A percentile compares a stretch with the other conserved stretches of the same genome.
Conservation (phyloP, 1,140 invertebrate species). For the Platorchestia sp. region DNA sequence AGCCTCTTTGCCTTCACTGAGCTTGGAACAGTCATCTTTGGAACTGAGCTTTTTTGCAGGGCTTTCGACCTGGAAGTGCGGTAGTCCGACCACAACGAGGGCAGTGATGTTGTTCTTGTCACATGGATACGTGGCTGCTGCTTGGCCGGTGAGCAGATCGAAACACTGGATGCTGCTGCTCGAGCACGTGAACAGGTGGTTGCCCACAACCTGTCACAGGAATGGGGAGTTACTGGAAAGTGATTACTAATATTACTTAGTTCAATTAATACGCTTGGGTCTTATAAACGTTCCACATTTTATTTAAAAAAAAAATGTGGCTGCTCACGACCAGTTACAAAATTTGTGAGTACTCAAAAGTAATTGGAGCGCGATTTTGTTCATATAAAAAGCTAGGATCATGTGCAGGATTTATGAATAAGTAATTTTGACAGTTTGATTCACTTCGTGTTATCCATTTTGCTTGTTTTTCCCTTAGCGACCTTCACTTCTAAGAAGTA, state of each 20-base stretch:
- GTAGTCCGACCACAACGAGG: conserved; percentile 59
- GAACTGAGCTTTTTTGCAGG: not conserved
- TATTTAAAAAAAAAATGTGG: too few species aligned
- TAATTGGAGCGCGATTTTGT: too few species aligned
- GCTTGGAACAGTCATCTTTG: not conserved
- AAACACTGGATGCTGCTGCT: conserved; percentile 63
- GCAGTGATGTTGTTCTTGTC: conserved; percentile 60
- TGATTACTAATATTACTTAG: not conserved
- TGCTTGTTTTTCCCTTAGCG: not conserved
- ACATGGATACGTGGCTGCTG: conserved; percentile 60
- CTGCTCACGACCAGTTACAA: too few species aligned
- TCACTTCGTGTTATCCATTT: not conserved
- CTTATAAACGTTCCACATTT: too few species aligned
- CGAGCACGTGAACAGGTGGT: conserved; percentile 60
- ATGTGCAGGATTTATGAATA: not conserved
- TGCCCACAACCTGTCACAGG: conserved; percentile 60
- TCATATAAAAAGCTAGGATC: not conserved
- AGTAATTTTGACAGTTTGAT: not conserved
- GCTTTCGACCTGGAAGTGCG: conserved; percentile 32
- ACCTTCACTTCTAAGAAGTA: too few species aligned
- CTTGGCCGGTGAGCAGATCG: conserved; percentile 56
- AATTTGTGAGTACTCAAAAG: too few species aligned
- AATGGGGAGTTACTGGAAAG: not conserved
- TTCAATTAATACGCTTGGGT: too few species aligned
- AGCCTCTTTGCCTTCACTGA: not conserved